phyloP scores from a whole-genome alignment of 1,140 invertebrate genomes.

The Neodiprion lecontei region DNA sequence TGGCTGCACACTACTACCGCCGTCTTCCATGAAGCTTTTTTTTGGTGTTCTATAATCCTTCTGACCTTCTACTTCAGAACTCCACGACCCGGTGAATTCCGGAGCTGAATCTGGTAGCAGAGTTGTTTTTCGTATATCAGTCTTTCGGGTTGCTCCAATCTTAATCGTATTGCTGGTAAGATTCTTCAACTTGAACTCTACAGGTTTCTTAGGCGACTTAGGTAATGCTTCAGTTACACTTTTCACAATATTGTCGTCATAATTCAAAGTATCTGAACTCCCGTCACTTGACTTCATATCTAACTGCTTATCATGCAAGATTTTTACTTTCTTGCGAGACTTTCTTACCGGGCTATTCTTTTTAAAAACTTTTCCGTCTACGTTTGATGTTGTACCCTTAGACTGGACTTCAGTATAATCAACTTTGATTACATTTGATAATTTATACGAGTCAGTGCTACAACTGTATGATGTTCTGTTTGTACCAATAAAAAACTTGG shows the following conservation, averaged over 20 bases:
- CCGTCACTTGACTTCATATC: constrained; percentile 24
- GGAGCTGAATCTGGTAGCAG: constrained; percentile 46
- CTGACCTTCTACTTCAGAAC: constrained; percentile 54
- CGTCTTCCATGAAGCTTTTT: constrained; percentile 72
- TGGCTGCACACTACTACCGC: constrained; percentile 64
- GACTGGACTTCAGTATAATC: constrained; percentile 43
- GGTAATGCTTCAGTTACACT: neutral
- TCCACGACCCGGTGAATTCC: constrained; percentile 46
- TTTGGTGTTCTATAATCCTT: constrained; percentile 64
- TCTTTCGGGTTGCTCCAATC: constrained; percentile 9
- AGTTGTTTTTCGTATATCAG: constrained; percentile 28
- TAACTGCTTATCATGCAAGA: constrained; percentile 16
- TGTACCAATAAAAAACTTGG: constrained; percentile 16
- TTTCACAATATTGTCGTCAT: constrained; percentile 29
- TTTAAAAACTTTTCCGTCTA: constrained; percentile 24
- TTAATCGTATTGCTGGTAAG: constrained; percentile 15
- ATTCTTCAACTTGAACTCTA: constrained; percentile 12
- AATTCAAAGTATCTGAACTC: constrained; percentile 36
- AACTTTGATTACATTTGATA: constrained; percentile 47
- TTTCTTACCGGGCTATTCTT: constrained; percentile 15
- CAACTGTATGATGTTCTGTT: constrained; percentile 15
- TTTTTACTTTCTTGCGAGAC: constrained; percentile 29
- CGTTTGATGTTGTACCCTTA: constrained; percentile 18
- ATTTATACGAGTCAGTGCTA: constrained; percentile 33
- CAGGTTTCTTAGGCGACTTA: constrained; percentile 15